A percentile compares a stretch with the other conserved stretches of the same genome.
phyloP scores from a whole-genome alignment of 2,888 invertebrate species.

The Entomobrya multifasciata region DNA sequence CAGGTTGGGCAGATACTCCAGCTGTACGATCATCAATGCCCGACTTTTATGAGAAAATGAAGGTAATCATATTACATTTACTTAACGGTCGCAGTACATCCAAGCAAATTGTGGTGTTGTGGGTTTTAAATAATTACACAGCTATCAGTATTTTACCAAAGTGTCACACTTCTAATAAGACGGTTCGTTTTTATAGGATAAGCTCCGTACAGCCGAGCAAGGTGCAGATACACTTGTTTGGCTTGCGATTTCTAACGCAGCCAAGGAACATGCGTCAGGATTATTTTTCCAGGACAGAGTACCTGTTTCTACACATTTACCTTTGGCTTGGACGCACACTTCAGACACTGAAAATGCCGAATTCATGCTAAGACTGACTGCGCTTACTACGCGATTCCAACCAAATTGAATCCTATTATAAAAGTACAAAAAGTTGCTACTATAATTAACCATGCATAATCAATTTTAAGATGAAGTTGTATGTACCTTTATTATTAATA shows the following conservation, averaged over 20 bases:
- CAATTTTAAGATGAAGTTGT: too few species aligned
- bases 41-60: slow-evolving; percentile 82
- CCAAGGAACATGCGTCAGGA: slow-evolving; percentile 81
- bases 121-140: too few species aligned
- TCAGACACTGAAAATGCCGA: slow-evolving; percentile 80
- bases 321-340: slow-evolving; percentile 82
- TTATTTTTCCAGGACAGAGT: slow-evolving; percentile 82
- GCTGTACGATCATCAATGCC: slow-evolving; percentile 81
- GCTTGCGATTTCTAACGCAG: slow-evolving; percentile 81
- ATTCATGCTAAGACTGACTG: slow-evolving; percentile 81
- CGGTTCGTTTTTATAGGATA: slow-evolving; percentile 77
- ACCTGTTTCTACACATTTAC: slow-evolving; percentile 81
- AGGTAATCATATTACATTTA: too few species aligned
- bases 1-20: slow-evolving; percentile 83
- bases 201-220: slow-evolving; percentile 81
- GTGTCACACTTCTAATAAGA: too few species aligned
- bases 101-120: too few species aligned
- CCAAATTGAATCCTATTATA: neutral
- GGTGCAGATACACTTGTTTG: slow-evolving; percentile 83
- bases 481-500: too few species aligned
- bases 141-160: too few species aligned
- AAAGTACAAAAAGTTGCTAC: too few species aligned
- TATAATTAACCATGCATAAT: too few species aligned
- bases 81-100: too few species aligned
- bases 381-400: slow-evolving; percentile 66